Conservation (phyloP, 1,140 invertebrate genomes). For the Macrostomum lignano region DNA sequence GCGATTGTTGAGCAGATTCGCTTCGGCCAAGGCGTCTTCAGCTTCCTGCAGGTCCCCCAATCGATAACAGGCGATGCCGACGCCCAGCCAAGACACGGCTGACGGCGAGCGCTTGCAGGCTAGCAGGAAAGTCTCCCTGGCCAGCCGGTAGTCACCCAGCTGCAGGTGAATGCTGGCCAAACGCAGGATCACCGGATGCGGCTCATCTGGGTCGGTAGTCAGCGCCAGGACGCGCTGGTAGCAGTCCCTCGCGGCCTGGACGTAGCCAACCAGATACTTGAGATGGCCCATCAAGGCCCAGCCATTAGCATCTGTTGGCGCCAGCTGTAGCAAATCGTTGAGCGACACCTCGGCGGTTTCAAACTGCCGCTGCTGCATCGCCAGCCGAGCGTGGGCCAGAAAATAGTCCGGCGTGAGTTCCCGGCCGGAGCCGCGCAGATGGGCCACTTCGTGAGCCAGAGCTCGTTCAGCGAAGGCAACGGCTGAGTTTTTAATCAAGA, state of each 20-base stretch:
- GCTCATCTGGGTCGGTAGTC: conserved; percentile 19
- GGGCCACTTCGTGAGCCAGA: conserved; percentile 18
- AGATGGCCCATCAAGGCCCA: conserved; percentile 28
- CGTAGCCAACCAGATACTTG: conserved; percentile 21
- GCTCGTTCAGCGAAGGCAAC: conserved; percentile 22
- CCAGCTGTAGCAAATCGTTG: conserved; percentile 19
- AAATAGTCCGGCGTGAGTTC: conserved; percentile 15
- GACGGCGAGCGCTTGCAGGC: conserved; percentile 23
- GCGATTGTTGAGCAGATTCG: conserved; percentile 27
- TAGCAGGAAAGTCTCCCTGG: conserved; percentile 23
- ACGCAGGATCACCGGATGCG: conserved; percentile 24
- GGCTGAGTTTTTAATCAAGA: no score
- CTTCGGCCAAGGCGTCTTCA: conserved; percentile 25
- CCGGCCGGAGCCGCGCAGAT: no score
- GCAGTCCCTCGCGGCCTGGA: conserved; percentile 15
- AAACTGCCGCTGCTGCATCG: conserved; percentile 18
- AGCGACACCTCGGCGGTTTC: conserved; percentile 17
- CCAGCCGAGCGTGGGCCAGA: conserved; percentile 15
- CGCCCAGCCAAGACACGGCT: conserved; percentile 27
- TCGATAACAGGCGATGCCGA: conserved; percentile 28
- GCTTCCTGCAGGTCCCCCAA: conserved; percentile 25
- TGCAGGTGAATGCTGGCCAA: conserved; percentile 25
- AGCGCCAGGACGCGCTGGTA: conserved; percentile 26
- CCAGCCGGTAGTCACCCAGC: conserved; percentile 19
- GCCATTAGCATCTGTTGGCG: conserved; percentile 24